Base-by-base conservation (phyloP, 35 echinoderm and acorn worm genomes). In the Apostichopus parvimensis region DNA sequence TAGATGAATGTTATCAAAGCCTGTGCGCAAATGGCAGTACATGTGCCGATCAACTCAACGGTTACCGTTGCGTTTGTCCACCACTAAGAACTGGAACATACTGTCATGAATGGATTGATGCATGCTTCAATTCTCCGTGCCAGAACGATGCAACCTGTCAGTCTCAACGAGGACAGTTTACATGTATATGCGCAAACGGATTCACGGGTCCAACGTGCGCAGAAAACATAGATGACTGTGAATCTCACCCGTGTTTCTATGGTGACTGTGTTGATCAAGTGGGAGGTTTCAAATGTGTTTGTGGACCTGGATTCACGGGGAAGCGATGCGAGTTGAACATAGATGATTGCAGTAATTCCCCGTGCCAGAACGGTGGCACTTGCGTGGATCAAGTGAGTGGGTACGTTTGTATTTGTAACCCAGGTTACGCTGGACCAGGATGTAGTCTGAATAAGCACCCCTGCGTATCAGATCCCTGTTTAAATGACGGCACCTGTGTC, bases 331-430 rank as follows among this genome's bases (percentile, higher is more conserved):
- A 99, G 78, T 59, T 94, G 60, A 96, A 99, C 45, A 90, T 91
- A 24, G 89, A 99, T 21, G 97, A 99, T 14, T 99, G 97, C 78
- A 21, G 65, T 5, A 66, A 92, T 21, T 68, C 65, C 17, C 94
- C 97, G 6, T 96, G 97, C 26, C 64, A 86, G 4, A 99, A 99
- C 66, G 86, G 91, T 9, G 97, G 89, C 8, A 93, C 91, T 6
- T 99, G 97, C 57, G 95, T 98, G 12, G 97, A 99, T 61, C 95
- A 96, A 79, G 95, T 99, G 55, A 94, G 91, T 71, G 97, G 97
- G 18, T 99, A 96, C 34, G 91, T 87, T 4, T 96, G 95, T 52
- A 92, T 96, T 5, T 96, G 95, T 85, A 90, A 72, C 54, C 95
- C 92, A 1, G 97, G 93, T 1, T 98, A 94, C 62, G 58, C 93